These are phyloP conservation scores for Ctenosaura bakeri DNA, from an alignment of 2,797 vertebrate species.

Conservation along the genomic window DNA sequence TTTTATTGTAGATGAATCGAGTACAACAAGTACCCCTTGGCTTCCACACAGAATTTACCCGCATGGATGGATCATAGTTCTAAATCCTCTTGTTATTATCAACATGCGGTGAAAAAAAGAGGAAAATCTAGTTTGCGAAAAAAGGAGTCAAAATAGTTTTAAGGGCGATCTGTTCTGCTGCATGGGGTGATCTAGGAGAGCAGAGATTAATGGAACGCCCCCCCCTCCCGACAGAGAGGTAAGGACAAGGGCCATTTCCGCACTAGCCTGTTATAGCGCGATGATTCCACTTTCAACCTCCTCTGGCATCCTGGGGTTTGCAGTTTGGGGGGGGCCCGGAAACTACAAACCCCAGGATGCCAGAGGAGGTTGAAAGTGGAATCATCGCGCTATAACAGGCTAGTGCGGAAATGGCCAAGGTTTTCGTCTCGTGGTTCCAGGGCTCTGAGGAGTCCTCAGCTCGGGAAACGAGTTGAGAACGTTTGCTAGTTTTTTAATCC, in stretches of 20 bases:
- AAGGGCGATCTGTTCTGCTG: neutral
- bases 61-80: neutral
- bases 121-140: neutral
- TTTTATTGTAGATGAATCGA: neutral
- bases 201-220: neutral
- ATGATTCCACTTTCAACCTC: no score
- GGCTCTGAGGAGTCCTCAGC: no score
- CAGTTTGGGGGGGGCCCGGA: no score
- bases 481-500: neutral
- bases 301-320: no score
- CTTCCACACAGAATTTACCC: neutral
- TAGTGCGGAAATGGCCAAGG: no score
- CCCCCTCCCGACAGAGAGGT: neutral
- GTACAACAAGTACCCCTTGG: no score
- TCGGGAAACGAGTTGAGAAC: neutral
- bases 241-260: no score
- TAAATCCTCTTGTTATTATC: neutral
- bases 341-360: no score
- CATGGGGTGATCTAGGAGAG: neutral
- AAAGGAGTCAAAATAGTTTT: neutral
- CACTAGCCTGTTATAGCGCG: no score
- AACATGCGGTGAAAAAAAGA: neutral
- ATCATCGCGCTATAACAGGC: no score
- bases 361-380: no score
- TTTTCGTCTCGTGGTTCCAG: no score